phyloP scores from a whole-genome alignment of 2,113 vertebrate species.

The Cololabis saira region DNA sequence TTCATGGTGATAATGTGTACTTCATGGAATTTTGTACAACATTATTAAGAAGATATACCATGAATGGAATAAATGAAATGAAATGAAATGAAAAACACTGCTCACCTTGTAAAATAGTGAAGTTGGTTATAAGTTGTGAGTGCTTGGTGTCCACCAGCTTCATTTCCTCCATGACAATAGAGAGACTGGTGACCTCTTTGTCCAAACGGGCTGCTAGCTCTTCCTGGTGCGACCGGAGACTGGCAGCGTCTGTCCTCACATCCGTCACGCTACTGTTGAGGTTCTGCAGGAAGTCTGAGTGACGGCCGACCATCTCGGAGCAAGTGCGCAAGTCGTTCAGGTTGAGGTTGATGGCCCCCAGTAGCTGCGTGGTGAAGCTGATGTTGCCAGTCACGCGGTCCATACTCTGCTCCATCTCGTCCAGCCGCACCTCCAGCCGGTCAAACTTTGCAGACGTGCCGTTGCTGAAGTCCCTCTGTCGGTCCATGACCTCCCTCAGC shows the following conservation, averaged over 20 bases:
- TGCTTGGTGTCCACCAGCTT: slow-evolving; percentile 96
- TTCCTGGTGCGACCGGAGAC: slow-evolving; percentile 90
- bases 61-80: no score
- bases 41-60: no score
- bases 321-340: slow-evolving; percentile 91
- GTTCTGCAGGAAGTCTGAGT: slow-evolving; percentile 88
- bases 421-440: slow-evolving; percentile 87
- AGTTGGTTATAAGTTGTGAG: slow-evolving; percentile 96
- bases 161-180: slow-evolving; percentile 97
- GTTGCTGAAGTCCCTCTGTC: slow-evolving; percentile 87
- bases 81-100: no score
- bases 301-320: slow-evolving; percentile 88
- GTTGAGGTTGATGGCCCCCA: slow-evolving; percentile 89
- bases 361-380: slow-evolving; percentile 91
- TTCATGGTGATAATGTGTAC: no score
- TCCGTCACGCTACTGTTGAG: slow-evolving; percentile 88
- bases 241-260: slow-evolving; percentile 83
- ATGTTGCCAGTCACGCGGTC: slow-evolving; percentile 92
- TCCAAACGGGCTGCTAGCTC: slow-evolving; percentile 89
- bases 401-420: slow-evolving; percentile 87
- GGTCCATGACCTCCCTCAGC: slow-evolving; percentile 90
- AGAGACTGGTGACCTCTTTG: slow-evolving; percentile 92
- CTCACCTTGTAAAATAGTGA: slow-evolving; percentile 95
- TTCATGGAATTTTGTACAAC: no score
- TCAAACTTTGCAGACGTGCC: slow-evolving; percentile 86